A percentile compares a stretch with the other conserved stretches of the same genome.
Conservation (phyloP, 1,140 invertebrate genomes). For the Drosophila sulfurigaster region DNA sequence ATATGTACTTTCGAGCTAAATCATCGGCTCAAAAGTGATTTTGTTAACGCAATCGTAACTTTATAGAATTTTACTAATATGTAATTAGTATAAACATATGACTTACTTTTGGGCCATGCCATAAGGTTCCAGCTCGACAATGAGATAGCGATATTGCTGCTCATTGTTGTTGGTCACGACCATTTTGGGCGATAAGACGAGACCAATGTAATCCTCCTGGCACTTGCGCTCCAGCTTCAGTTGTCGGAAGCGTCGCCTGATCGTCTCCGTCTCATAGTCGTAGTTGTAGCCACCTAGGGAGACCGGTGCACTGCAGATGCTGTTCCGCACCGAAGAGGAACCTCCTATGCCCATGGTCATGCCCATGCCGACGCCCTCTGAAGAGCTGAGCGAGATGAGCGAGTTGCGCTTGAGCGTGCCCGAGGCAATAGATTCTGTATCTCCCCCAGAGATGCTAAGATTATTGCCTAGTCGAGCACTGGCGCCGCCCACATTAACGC, state of each 20-base stretch:
- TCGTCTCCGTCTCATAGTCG: slow-evolving; percentile 81
- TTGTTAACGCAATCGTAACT: no score
- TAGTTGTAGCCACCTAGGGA: slow-evolving; percentile 80
- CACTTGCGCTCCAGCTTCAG: slow-evolving; percentile 87
- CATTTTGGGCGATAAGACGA: slow-evolving; percentile 89
- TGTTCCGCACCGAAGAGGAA: slow-evolving; percentile 50
- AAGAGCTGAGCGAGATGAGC: slow-evolving; percentile 79
- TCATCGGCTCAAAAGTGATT: no score
- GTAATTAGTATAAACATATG: no score
- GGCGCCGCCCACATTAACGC: slow-evolving; percentile 85
- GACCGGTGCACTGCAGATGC: slow-evolving; percentile 77
- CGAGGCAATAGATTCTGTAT: slow-evolving; percentile 84
- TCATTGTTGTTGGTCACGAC: slow-evolving; percentile 85
- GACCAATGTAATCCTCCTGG: slow-evolving; percentile 89
- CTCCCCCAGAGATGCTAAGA: slow-evolving; percentile 84
- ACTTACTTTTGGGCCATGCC: slow-evolving; percentile 92
- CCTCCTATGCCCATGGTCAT: slow-evolving; percentile 24
- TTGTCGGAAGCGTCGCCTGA: slow-evolving; percentile 86
- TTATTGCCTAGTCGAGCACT: slow-evolving; percentile 83
- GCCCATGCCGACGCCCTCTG: slow-evolving; percentile 71
- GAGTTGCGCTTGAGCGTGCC: slow-evolving; percentile 82
- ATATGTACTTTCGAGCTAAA: no score
- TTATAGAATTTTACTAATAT: no score
- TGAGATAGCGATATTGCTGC: slow-evolving; percentile 90
- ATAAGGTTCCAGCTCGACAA: slow-evolving; percentile 92